Conservation (phyloP, 2,797 vertebrate genomes). For the Cheirogaleus major region DNA sequence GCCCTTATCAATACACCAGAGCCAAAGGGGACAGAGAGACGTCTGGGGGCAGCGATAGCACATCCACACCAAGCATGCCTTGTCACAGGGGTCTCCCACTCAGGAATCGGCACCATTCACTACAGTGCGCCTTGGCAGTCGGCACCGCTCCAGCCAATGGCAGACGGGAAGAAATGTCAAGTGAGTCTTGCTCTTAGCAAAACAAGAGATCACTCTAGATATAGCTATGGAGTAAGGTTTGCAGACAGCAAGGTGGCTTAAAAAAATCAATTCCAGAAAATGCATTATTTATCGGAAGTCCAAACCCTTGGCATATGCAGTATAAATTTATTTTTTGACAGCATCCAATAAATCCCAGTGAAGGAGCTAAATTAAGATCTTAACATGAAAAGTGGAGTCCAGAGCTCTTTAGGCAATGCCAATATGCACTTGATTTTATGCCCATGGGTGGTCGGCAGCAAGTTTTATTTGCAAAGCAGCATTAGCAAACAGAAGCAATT, state of each 20-base stretch:
- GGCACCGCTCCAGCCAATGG: not conserved
- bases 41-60: constrained; percentile 74
- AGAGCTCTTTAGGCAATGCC: constrained; percentile 80
- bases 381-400: constrained; percentile 72
- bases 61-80: constrained; percentile 78
- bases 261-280: constrained; percentile 63
- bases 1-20: constrained; percentile 69
- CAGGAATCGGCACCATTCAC: constrained; percentile 60
- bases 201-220: constrained; percentile 68
- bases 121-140: not conserved
- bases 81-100: constrained; percentile 73
- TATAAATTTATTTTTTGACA: constrained; percentile 67
- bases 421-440: constrained; percentile 73
- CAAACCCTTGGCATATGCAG: constrained; percentile 71
- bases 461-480: constrained; percentile 87
- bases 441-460: constrained; percentile 82
- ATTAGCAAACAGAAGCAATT: constrained; percentile 88
- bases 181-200: constrained; percentile 59
- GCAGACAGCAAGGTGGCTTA: constrained; percentile 51
- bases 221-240: constrained; percentile 69
- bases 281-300: constrained; percentile 49
- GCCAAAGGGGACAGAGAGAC: constrained; percentile 80
- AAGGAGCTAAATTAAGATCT: constrained; percentile 59
- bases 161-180: constrained; percentile 49
- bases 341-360: constrained; percentile 78